phyloP scores from a whole-genome alignment of 2,113 vertebrate species.

The Chionomys nivalis region DNA sequence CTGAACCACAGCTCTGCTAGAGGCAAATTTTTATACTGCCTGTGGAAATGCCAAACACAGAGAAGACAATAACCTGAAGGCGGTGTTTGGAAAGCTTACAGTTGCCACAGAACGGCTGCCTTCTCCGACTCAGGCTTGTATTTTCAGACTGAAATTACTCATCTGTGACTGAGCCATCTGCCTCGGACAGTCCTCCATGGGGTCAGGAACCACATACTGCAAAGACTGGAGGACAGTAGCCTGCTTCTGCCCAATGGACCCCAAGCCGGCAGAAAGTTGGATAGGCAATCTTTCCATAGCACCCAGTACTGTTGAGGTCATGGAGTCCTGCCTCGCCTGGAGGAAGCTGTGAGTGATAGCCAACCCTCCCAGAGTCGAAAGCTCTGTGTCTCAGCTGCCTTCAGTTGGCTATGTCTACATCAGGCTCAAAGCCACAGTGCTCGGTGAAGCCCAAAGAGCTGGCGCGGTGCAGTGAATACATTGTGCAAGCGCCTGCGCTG shows the following conservation, averaged over 20 bases:
- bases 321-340: constrained; percentile 46
- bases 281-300: constrained; percentile 33
- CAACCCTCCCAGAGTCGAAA: constrained; percentile 59
- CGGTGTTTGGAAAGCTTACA: not conserved
- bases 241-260: constrained; percentile 4
- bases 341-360: constrained; percentile 57
- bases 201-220: not conserved
- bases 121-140: constrained; percentile 9
- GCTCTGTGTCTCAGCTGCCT: constrained; percentile 52
- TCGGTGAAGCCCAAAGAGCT: constrained; percentile 9
- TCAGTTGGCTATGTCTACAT: constrained; percentile 28
- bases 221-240: not conserved
- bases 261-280: not conserved
- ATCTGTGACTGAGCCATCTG: constrained; percentile 62
- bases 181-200: not conserved
- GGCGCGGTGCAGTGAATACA: not conserved
- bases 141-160: constrained; percentile 68
- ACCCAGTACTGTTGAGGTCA: constrained; percentile 73
- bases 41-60: constrained; percentile 48
- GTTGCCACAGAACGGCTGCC: constrained; percentile 1
- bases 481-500: not conserved
- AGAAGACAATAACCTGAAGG: not conserved
- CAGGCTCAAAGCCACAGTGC: constrained; percentile 16
- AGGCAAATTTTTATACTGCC: constrained; percentile 7
- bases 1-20: not conserved